These are phyloP conservation scores for Brachypalpus laphriformis DNA, from an alignment of 2,888 invertebrate species.

Conservation along the genomic window DNA sequence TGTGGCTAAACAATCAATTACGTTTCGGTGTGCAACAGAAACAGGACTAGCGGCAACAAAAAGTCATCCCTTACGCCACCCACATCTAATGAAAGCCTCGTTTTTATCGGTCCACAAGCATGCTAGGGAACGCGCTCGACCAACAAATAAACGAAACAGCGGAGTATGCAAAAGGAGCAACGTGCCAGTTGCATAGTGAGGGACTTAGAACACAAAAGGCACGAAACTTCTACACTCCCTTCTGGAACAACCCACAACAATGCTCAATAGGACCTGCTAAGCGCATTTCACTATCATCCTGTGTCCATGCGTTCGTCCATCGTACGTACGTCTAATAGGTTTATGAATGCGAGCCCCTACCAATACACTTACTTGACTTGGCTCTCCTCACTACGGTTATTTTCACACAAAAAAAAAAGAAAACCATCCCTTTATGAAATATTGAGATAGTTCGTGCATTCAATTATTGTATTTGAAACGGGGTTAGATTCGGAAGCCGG, in stretches of 20 bases:
- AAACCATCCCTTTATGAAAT: constrained; percentile 56
- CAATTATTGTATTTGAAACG: constrained; percentile 56
- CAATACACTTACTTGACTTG: constrained; percentile 23
- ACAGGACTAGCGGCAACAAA: constrained; percentile 32
- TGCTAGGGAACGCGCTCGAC: constrained; percentile 39
- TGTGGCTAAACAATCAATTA: constrained; percentile 69
- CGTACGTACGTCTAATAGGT: constrained; percentile 39
- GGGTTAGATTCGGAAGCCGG: constrained; percentile 28
- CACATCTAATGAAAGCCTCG: constrained; percentile 41
- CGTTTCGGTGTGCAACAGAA: constrained; percentile 60
- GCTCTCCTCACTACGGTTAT: neutral
- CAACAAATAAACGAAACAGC: constrained; percentile 42
- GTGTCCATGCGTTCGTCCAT: constrained; percentile 53
- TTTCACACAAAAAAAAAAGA: constrained; percentile 5
- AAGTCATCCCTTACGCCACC: constrained; percentile 7
- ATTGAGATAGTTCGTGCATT: constrained; percentile 62
- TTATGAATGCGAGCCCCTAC: constrained; percentile 44
- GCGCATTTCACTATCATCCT: constrained; percentile 55
- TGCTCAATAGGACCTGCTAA: constrained; percentile 35
- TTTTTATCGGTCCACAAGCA: constrained; percentile 46
- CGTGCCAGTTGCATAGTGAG: constrained; percentile 32
- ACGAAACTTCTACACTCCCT: constrained; percentile 8
- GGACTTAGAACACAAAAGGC: constrained; percentile 23
- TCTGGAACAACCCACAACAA: constrained; percentile 35
- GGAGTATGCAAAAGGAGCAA: constrained; percentile 41